phyloP scores from a whole-genome alignment of 2,888 invertebrate species.

The Conchocele bisecta region DNA sequence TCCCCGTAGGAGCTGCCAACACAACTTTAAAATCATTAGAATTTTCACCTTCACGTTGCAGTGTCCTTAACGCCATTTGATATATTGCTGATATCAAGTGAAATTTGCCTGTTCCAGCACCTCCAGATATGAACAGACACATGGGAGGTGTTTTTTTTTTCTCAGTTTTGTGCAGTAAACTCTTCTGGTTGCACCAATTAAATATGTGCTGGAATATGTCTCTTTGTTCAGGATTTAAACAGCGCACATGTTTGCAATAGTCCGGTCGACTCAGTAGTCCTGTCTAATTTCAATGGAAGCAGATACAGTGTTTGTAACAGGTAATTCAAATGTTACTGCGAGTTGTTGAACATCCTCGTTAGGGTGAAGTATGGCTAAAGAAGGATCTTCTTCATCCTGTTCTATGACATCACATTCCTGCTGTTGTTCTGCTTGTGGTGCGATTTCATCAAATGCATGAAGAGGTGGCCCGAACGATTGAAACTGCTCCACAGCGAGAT shows the following conservation, averaged over 20 bases:
- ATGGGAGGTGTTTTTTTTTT: slow-evolving; percentile 7
- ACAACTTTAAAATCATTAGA: slow-evolving; percentile 39
- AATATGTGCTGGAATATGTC: slow-evolving; percentile 11
- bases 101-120: slow-evolving; percentile 54
- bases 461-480: slow-evolving; percentile 22
- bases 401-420: neutral
- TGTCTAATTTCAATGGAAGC: slow-evolving; percentile 16
- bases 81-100: slow-evolving; percentile 47
- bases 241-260: neutral
- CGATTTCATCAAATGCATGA: slow-evolving; percentile 26
- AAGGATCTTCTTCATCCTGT: neutral
- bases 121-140: slow-evolving; percentile 44
- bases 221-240: slow-evolving; percentile 22
- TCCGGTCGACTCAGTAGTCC: neutral
- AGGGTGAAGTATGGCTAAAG: neutral
- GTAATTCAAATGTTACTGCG: neutral
- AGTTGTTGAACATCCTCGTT: neutral
- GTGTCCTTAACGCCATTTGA: slow-evolving; percentile 41
- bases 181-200: slow-evolving; percentile 33
- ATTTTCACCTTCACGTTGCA: slow-evolving; percentile 25
- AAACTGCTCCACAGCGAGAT: slow-evolving; percentile 16
- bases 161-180: slow-evolving; percentile 16
- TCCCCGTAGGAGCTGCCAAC: slow-evolving; percentile 52
- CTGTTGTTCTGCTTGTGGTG: slow-evolving; percentile 15
- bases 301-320: slow-evolving; percentile 5